Base-by-base conservation (phyloP, 1,140 invertebrate species). In the Drosophila biarmipes region DNA sequence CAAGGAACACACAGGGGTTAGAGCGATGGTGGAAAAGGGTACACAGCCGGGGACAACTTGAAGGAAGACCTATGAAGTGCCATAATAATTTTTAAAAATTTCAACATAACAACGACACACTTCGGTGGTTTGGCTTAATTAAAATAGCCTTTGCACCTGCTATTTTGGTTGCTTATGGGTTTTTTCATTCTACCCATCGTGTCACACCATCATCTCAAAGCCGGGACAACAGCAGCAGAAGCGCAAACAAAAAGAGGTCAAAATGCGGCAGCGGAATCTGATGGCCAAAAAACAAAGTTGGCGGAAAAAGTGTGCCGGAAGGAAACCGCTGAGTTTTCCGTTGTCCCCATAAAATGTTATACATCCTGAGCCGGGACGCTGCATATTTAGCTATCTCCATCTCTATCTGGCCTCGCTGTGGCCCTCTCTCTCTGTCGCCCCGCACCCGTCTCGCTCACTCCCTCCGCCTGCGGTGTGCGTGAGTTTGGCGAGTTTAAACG, bases 311-410 rank as follows among this genome's bases (percentile, higher is more conserved):
- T 87, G 61, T 63, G 78, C 82, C 82, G 82, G 82, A 86, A 86
- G 82, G 82, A 86, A 87, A 61, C 57, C 58, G 71, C 69, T 75
- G 82, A 87, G 82, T 81, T 86, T 86, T 86, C 82, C 82, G 82
- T 64, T 87, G 78, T 86, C 71, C 67, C 78, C 82, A 86, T 86
- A 81, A 81, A 86, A 87, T 87, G 78, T 75, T 78, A 63, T 81
- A 81, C 74, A 87, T 81, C 82, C 81, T 86, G 77, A 59, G 42
- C 51, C 21, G 53, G 71, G 46, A 54, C 52, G 31, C 78, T 74
- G 75, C 74, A 78, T 74, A 78, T 81, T 81, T 81, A 61, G 73
- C 58, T 48, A 64, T 53, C 14, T 31, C 29, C 35, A 51, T 72
- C 67, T 52, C 46, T 38, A 31, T 49, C 40, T 46, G 42, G n/a